These are phyloP conservation scores for Protobothrops flavoviridis DNA, from an alignment of 2,113 vertebrate species.

Conservation along the genomic window DNA sequence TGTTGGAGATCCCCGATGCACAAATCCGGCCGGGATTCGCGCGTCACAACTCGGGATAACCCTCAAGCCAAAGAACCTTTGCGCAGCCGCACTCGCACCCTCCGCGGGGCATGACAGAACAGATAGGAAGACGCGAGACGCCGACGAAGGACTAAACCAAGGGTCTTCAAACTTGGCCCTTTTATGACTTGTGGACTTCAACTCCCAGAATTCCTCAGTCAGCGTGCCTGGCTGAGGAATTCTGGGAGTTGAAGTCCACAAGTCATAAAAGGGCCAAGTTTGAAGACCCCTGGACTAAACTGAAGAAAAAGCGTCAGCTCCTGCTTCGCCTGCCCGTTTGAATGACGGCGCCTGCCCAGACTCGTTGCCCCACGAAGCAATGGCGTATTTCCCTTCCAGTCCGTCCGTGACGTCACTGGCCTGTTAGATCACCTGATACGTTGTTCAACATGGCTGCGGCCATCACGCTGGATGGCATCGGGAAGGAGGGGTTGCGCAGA, in stretches of 20 bases:
- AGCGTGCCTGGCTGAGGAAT: too few relatives aligned
- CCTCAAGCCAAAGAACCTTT: neutral
- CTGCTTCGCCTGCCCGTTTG: neutral
- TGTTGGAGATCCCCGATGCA: neutral
- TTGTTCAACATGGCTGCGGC: constrained; percentile 44
- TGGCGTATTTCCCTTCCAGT: constrained; percentile 48
- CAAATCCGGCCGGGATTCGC: neutral
- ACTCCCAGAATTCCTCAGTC: too few relatives aligned
- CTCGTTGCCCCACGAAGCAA: constrained; percentile 42
- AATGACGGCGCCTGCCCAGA: accelerated
- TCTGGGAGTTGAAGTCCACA: too few relatives aligned
- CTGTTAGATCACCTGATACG: constrained; percentile 35
- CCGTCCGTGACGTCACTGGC: neutral
- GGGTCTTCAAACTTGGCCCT: too few relatives aligned
- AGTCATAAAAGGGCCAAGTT: too few relatives aligned
- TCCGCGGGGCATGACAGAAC: neutral
- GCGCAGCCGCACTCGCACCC: neutral
- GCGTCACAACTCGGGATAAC: neutral
- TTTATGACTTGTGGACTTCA: too few relatives aligned
- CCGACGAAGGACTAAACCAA: neutral
- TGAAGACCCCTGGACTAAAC: too few relatives aligned
- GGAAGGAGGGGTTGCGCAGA: neutral
- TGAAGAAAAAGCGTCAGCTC: too few relatives aligned
- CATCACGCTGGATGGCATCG: accelerated
- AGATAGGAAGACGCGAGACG: neutral